Conservation (phyloP, 2,888 invertebrate species). For the Drosophila fulvimacula region DNA sequence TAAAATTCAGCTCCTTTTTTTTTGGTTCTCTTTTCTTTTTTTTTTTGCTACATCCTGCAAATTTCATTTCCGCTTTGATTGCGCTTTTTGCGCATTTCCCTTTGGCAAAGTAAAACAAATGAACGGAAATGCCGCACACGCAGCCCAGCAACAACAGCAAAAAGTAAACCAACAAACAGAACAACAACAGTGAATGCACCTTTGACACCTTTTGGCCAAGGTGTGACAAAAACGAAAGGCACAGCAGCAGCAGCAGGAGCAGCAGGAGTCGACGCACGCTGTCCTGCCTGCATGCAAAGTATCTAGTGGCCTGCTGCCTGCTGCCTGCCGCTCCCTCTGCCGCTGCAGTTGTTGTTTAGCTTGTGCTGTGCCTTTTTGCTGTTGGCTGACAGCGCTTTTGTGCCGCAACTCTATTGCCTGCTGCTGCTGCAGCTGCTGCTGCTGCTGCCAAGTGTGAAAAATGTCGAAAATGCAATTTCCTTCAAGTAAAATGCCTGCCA, state of each 20-base stretch:
- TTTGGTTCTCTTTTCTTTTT: conserved; percentile 35
- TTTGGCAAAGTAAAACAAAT: conserved; percentile 75
- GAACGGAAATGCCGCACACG: conserved; percentile 80
- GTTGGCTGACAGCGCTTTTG: conserved; percentile 52
- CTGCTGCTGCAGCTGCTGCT: conserved; percentile 46
- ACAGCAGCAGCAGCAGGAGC: conserved; percentile 22
- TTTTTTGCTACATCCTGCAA: conserved; percentile 73
- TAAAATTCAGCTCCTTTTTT: conserved; percentile 61
- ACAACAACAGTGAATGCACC: conserved; percentile 58
- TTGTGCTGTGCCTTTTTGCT: conserved; percentile 68
- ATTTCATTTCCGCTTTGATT: conserved; percentile 81
- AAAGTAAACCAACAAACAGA: conserved; percentile 38
- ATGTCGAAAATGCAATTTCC: conserved; percentile 81
- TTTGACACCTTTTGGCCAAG: conserved; percentile 77
- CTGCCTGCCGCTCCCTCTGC: conserved; percentile 1
- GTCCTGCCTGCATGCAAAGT: conserved; percentile 71
- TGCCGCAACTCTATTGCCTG: conserved; percentile 47
- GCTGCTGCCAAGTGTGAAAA: conserved; percentile 77
- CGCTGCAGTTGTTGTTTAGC: conserved; percentile 51
- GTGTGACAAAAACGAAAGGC: conserved; percentile 67
- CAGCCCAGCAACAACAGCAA: conserved; percentile 54
- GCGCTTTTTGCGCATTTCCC: conserved; percentile 78
- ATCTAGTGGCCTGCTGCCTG: conserved; percentile 50
- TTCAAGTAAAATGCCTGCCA: conserved; percentile 81
- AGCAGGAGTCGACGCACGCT: conserved; percentile 17